Conservation (phyloP, 2,113 vertebrate species). For the Vulpes lagopus region DNA sequence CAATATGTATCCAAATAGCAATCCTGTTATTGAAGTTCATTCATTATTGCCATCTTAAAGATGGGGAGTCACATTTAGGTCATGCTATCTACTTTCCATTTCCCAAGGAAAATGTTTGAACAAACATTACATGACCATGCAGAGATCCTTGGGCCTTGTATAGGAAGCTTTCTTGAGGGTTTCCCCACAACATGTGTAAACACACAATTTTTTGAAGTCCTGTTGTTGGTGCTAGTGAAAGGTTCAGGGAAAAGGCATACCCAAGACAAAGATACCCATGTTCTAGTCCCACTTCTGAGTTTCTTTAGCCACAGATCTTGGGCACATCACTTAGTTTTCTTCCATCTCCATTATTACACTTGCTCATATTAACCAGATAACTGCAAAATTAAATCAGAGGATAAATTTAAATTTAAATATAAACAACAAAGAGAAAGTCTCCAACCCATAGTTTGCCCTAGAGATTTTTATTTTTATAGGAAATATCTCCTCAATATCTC, state of each 20-base stretch:
- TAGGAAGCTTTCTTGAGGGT: not conserved
- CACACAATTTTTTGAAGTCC: not conserved
- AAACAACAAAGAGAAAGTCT: not conserved
- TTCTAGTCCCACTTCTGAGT: not conserved
- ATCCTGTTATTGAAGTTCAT: not conserved
- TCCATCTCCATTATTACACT: not conserved
- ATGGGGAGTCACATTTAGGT: not conserved
- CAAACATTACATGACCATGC: not conserved
- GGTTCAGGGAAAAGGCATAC: not conserved
- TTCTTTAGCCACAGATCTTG: not conserved
- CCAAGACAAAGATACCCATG: not conserved
- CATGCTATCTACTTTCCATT: not conserved
- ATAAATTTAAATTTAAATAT: slow-evolving; percentile 16
- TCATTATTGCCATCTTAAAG: slow-evolving; percentile 11
- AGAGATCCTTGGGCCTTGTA: not conserved
- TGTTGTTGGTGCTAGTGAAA: not conserved
- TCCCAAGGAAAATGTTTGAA: not conserved
- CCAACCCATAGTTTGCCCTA: not conserved
- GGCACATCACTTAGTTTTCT: not conserved
- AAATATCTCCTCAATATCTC: not conserved
- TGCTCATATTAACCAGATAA: not conserved
- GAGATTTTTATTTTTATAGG: slow-evolving; percentile 20
- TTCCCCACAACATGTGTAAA: not conserved
- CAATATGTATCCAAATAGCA: not conserved
- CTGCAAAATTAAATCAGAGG: not conserved